Conservation (phyloP, 64 coral and sea anemone genomes). For the Actinia tenebrosa region DNA sequence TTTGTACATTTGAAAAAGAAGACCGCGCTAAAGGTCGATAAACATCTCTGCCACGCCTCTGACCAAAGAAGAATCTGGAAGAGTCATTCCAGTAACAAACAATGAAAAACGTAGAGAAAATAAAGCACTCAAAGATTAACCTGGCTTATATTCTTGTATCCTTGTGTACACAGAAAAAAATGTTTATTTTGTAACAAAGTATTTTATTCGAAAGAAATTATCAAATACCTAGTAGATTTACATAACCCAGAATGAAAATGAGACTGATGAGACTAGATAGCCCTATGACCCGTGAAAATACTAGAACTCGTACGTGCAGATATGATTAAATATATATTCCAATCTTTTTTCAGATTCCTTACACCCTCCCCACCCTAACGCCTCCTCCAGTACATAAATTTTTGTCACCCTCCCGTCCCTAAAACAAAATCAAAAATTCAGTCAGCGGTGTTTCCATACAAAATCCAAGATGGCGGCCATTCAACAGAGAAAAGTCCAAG, state of each 20-base stretch:
- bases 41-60: no score
- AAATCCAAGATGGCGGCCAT: slow-evolving; percentile 65
- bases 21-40: no score
- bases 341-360: no score
- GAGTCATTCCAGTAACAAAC: no score
- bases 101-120: neutral
- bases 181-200: neutral
- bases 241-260: neutral
- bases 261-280: neutral
- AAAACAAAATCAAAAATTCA: neutral
- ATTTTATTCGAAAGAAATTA: neutral
- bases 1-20: no score
- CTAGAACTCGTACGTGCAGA: no score
- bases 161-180: neutral
- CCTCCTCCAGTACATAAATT: no score
- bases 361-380: no score
- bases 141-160: neutral
- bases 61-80: no score
- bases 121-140: neutral
- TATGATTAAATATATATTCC: no score
- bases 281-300: no score
- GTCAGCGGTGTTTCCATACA: slow-evolving; percentile 25
- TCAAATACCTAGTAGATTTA: neutral
- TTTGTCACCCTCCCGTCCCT: neutral
- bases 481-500: slow-evolving; percentile 48